Evolutionary conservation across 2,113 vertebrate genomes (phyloP).

Genomic region (Grammomys dolichurus): DNA sequence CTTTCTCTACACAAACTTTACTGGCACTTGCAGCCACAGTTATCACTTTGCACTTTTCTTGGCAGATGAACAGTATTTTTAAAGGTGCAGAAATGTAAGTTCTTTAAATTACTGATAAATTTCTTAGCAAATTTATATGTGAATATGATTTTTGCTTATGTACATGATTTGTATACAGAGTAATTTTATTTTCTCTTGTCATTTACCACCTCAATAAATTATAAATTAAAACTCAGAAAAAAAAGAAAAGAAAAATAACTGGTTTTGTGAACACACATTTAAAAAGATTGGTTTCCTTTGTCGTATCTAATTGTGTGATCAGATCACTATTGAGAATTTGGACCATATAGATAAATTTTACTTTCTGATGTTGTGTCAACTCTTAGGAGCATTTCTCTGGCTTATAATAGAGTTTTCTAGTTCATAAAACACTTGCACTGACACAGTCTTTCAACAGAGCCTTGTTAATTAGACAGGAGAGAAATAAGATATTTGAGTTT

Average conservation of each 20-base stretch:
- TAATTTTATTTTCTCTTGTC: neutral
- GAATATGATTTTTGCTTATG: neutral
- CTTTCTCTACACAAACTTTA: neutral
- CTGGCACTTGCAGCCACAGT: neutral
- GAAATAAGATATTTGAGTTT: conserved; percentile 24
- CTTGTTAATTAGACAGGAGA: neutral
- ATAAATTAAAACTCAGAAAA: neutral
- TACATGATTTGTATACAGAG: neutral
- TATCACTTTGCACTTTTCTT: neutral
- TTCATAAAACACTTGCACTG: conserved; percentile 1
- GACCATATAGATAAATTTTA: neutral
- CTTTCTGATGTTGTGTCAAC: neutral
- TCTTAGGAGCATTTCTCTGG: conserved; percentile 14
- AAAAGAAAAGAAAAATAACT: no score
- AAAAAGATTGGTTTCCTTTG: conserved; percentile 12
- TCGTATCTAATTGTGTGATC: neutral
- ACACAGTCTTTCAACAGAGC: neutral
- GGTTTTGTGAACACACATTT: neutral
- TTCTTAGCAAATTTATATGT: neutral
- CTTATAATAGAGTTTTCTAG: neutral
- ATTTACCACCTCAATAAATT: neutral
- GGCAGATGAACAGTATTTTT: neutral
- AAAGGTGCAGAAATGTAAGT: neutral
- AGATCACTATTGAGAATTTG: neutral
- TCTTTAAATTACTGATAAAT: neutral